phyloP scores from a whole-genome alignment of 2,797 vertebrate genomes.

The Denticeps clupeoides region DNA sequence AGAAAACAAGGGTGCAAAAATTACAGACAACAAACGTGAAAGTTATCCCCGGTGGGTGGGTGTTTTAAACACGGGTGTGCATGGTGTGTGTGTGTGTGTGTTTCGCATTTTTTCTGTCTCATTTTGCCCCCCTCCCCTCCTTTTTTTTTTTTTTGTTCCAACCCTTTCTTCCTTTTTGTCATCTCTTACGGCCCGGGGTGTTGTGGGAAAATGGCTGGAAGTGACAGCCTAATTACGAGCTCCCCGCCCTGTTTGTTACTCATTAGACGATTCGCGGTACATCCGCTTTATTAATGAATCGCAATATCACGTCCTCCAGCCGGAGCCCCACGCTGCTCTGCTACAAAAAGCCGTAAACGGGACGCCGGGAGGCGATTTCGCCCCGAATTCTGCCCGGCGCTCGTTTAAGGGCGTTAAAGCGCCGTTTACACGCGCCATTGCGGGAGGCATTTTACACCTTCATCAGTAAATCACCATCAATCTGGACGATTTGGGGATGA shows the following conservation, averaged over 20 bases:
- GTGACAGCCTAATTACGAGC: conserved; percentile 75
- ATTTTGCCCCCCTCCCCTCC: conserved; percentile 8
- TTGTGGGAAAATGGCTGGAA: conserved; percentile 58
- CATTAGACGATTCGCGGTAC: conserved; percentile 73
- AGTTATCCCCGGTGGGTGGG: too few species aligned
- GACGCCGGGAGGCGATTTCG: conserved; percentile 68
- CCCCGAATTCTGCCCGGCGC: too few species aligned
- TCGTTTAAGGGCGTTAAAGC: too few species aligned
- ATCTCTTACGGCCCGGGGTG: conserved; percentile 48
- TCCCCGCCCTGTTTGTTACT: conserved; percentile 67
- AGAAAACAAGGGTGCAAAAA: too few species aligned
- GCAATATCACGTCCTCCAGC: conserved; percentile 67
- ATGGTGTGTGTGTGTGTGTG: too few species aligned
- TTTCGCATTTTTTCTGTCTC: neutral
- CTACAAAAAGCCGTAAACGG: conserved; percentile 69
- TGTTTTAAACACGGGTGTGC: too few species aligned
- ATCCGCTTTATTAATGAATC: conserved; percentile 68
- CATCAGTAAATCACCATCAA: too few species aligned
- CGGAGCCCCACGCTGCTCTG: conserved; percentile 55
- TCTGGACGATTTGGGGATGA: conserved; percentile 51
- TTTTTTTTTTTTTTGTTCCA: conserved; percentile 33
- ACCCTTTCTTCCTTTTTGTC: conserved; percentile 30
- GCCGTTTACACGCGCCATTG: too few species aligned
- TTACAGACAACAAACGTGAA: too few species aligned
- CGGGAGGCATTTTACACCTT: too few species aligned